Evolutionary conservation across 2,797 vertebrate genomes (phyloP), one percentile per base, ranked within the genome.

Genomic region (Cuculus canorus): DNA sequence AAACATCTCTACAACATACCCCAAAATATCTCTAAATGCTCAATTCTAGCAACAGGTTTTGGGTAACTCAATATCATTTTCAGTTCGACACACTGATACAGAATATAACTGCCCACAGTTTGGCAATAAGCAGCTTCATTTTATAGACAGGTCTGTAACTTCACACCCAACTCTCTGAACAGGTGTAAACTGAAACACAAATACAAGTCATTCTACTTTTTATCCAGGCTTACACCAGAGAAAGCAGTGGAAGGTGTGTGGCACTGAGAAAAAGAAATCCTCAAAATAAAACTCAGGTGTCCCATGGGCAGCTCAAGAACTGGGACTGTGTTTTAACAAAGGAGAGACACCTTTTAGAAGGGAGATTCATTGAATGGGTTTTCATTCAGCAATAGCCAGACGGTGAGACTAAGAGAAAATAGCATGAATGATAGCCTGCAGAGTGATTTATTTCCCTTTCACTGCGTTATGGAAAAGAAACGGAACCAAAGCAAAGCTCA

Each of bases 391-490:
- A 65, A 61, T 4, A 61, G 53, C 19, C 39, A 53, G 33, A 27
- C 0, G 0, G 45, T 35, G 53, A 80, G 48, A 50, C 77, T 7
- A 63, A 83, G 33, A 72, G 41, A 27, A 50, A 71, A 39, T 0
- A 24, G 53, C 23, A 37, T 48, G 60, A 82, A 60, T 0, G 2
- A 39, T 5, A 56, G 17, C n/a, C 63, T 50, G 69, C 30, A 71
- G 23, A 23, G 48, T 2, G 16, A 9, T 32, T 37, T 13, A 10
- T 53, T 79, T 78, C 57, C 43, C 17, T 45, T 59, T 28, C 56
- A 27, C 0, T 2, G 12, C 43, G 22, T 33, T 50, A 68, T 2
- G 48, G 82, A 92, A 93, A 64, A 1, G 57, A 1, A 2, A 80
- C 43, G 72, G 39, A 56, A 85, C 43, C 23, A 37, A 69, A 85